A percentile compares a stretch with the other conserved stretches of the same genome.
Evolutionary conservation across 2,113 vertebrate genomes (phyloP).

Genomic region (Tamias sibiricus): DNA sequence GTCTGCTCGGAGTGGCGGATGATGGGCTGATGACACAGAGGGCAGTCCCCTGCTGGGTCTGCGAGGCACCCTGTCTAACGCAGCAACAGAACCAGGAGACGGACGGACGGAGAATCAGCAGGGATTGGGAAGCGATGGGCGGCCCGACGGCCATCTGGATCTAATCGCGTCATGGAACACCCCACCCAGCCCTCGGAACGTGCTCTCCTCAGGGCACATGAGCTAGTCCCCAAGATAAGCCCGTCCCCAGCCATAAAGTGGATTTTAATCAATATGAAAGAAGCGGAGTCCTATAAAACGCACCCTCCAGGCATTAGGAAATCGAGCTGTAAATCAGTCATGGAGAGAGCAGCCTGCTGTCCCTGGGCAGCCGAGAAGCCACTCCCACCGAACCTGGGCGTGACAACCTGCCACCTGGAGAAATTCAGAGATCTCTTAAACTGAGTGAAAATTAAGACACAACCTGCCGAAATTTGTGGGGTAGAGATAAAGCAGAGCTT

Average conservation of each 20-base stretch:
- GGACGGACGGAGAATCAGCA: background rate
- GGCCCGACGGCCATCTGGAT: constrained; percentile 27
- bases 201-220: background rate
- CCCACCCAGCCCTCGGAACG: constrained; percentile 2
- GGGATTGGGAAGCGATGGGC: background rate
- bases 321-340: background rate
- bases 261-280: background rate
- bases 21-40: background rate
- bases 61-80: background rate
- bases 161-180: background rate
- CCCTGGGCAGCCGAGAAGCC: background rate
- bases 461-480: rapidly evolving
- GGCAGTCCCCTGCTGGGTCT: background rate
- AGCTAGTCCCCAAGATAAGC: background rate
- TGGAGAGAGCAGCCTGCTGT: no score
- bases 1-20: background rate
- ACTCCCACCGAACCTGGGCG: background rate
- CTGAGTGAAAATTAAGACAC: background rate
- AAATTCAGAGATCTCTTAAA: background rate
- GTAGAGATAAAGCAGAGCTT: background rate
- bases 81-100: background rate
- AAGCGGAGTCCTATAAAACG: background rate
- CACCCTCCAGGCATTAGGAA: background rate
- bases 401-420: background rate
- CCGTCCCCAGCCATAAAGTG: background rate